Evolutionary conservation across 2,113 vertebrate species (phyloP), one percentile per base, ranked within the genome.

Genomic region (Labrus mixtus): DNA sequence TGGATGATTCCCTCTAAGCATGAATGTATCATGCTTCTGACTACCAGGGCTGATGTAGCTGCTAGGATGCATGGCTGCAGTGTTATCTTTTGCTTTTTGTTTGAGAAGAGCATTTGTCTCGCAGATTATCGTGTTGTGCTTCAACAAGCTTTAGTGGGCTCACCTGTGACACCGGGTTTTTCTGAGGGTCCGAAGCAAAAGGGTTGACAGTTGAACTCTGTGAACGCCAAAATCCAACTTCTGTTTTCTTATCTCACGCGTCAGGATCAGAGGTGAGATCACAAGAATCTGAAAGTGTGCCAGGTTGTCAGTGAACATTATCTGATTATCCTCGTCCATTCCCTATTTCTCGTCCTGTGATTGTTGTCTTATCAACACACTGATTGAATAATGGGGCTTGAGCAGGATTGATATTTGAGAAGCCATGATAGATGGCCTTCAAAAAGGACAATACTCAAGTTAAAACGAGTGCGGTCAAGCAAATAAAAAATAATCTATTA

Each of bases 101-200:
- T 51, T 57, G 17, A 77, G 12, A n/a, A 36, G 2, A 39, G 51
- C 4, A n/a, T 51, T 75, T 16, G 25, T 74, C 25, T 53, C 53
- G 50, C 50, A 66, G 17, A 33, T 65, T 65, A 58, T 64, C 45
- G 39, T 53, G 25, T 8, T 74, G 7, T 39, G 4, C 65, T 61
- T 57, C 37, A 65, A 46, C 7, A 55, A 54, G 48, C 53, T 61
- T 13, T 7, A 19, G 15, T 19, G 15, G 7, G 4, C 17, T 48
- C 46, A 48, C 13, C 13, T 46, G 15, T 46, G 45, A 46, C 46
- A 48, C 16, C 46, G 7, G 46, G 55, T 66, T 60, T 60, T 37
- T 39, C 29, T 46, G 12, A 57, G 46, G 46, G 57, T 73, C 29
- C 29, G 43, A 23, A 48, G 16, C 6, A 17, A 19, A 10, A 43